These are phyloP conservation scores for Nettapus auritus DNA, from an alignment of 2,113 vertebrate genomes.

Conservation along the genomic window DNA sequence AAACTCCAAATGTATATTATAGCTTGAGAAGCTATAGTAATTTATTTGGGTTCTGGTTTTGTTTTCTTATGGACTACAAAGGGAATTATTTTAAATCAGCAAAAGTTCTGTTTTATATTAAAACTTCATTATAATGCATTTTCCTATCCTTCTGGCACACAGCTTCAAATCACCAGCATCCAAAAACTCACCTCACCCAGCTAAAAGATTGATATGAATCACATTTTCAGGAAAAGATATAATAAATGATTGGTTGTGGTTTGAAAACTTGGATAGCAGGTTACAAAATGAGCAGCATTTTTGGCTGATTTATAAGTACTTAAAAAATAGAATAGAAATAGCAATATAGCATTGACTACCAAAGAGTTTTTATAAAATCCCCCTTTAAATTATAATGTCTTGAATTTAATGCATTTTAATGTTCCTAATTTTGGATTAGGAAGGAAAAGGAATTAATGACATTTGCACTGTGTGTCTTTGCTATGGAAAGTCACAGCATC, in stretches of 20 bases:
- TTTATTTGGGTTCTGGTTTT: not conserved
- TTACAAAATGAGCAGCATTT: constrained; percentile 32
- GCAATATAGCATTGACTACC: constrained; percentile 26
- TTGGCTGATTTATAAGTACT: constrained; percentile 46
- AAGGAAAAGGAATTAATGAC: constrained; percentile 28
- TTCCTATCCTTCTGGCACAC: not conserved
- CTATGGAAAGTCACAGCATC: constrained; percentile 3
- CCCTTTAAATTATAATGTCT: constrained; percentile 40
- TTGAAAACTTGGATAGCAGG: constrained; percentile 17
- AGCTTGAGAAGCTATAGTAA: not conserved
- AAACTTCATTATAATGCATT: constrained; percentile 10
- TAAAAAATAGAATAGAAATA: constrained; percentile 38
- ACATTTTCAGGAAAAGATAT: constrained; percentile 20
- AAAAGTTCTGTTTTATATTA: constrained; percentile 28
- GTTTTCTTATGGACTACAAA: not conserved
- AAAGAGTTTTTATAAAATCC: constrained; percentile 33
- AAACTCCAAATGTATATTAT: not conserved
- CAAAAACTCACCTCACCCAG: constrained; percentile 11
- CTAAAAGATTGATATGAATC: constrained; percentile 41
- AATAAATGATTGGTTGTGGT: not conserved
- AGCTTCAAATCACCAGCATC: not conserved
- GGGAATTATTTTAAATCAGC: not conserved
- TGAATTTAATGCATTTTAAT: constrained; percentile 65
- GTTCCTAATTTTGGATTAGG: constrained; percentile 59
- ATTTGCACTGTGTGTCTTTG: constrained; percentile 26